phyloP scores from a whole-genome alignment of 2,113 vertebrate genomes.

The Tragelaphus scriptus region DNA sequence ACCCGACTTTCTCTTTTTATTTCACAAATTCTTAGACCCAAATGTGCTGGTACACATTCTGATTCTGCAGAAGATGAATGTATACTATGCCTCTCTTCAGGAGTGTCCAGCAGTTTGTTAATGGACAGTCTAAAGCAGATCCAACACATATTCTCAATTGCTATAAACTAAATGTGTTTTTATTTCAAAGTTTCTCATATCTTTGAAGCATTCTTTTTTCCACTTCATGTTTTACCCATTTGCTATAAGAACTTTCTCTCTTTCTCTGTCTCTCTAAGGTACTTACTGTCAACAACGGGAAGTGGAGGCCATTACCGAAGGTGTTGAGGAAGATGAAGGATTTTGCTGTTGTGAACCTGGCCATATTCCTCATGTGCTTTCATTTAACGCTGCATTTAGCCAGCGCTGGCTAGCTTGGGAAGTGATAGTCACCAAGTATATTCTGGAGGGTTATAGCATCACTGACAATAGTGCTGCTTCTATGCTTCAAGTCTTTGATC shows the following conservation, averaged over 20 bases:
- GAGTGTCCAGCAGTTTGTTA: background rate
- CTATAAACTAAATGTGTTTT: background rate
- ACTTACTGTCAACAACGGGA: slow-evolving; percentile 92
- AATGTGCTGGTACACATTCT: background rate
- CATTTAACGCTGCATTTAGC: slow-evolving; percentile 89
- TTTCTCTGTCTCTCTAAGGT: slow-evolving; percentile 70
- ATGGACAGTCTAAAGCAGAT: background rate
- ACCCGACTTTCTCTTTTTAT: background rate
- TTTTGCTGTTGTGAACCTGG: slow-evolving; percentile 92
- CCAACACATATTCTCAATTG: background rate
- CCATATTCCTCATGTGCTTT: slow-evolving; percentile 88
- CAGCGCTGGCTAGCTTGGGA: slow-evolving; percentile 93
- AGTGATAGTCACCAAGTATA: slow-evolving; percentile 90
- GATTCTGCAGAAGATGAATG: background rate
- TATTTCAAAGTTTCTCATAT: background rate
- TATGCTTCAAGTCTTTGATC: slow-evolving; percentile 92
- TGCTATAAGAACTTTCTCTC: background rate
- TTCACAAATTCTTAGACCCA: background rate
- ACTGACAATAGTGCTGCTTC: slow-evolving; percentile 91
- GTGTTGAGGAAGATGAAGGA: slow-evolving; percentile 91
- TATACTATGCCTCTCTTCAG: background rate
- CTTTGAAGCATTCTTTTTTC: background rate
- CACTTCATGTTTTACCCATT: background rate
- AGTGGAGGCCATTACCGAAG: slow-evolving; percentile 91
- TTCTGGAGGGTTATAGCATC: slow-evolving; percentile 91